Conservation (phyloP, 2,113 vertebrate species). For the Ranitomeya variabilis region DNA sequence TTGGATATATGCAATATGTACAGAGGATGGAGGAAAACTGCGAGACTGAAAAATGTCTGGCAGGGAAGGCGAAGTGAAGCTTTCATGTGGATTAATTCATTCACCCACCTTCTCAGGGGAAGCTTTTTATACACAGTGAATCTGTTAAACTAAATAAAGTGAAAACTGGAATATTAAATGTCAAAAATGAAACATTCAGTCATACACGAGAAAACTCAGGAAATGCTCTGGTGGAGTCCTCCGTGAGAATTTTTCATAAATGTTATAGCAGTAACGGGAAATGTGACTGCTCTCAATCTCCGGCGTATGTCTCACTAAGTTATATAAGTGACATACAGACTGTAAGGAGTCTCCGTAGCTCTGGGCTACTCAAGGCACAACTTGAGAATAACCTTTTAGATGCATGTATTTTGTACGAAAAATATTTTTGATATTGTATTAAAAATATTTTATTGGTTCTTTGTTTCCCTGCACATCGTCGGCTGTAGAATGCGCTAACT, state of each 20-base stretch:
- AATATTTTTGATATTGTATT: no score
- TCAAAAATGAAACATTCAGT: constrained; percentile 15
- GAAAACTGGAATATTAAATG: constrained; percentile 13
- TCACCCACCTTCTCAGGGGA: constrained; percentile 11
- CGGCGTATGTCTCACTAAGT: not conserved
- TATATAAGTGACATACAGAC: not conserved
- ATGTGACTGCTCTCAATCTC: not conserved
- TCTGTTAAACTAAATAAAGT: constrained; percentile 19
- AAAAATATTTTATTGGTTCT: no score
- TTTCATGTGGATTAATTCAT: constrained; percentile 39
- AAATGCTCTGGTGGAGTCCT: not conserved
- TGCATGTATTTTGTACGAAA: no score
- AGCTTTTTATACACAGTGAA: not conserved
- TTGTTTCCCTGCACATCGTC: no score
- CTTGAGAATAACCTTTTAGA: no score
- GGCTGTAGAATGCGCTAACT: no score
- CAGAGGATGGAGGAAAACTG: constrained; percentile 27
- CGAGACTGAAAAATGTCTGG: constrained; percentile 34
- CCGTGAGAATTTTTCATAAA: constrained; percentile 4
- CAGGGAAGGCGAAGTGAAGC: constrained; percentile 14
- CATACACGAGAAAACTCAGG: not conserved
- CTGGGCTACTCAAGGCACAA: no score
- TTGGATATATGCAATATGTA: constrained; percentile 23
- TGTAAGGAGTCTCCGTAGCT: no score
- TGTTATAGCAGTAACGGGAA: not conserved